Base-by-base conservation (phyloP, 2,888 invertebrate genomes). In the Doris montereyensis region DNA sequence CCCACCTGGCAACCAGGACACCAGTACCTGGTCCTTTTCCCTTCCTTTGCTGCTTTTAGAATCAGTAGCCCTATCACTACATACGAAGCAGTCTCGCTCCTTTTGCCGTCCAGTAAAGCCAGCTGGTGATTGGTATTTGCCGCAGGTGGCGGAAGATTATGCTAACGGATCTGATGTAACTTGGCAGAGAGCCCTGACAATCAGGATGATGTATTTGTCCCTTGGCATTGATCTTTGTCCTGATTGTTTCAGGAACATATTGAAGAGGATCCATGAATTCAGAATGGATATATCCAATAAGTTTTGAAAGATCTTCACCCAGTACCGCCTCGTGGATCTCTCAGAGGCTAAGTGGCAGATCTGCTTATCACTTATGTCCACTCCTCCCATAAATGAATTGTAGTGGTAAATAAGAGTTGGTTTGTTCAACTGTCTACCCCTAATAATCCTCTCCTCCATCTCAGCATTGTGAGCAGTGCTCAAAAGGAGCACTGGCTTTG, bases 321-420 rank as follows among this genome's bases (percentile, higher is more conserved):
- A 79, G 70, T 79, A 79, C 28, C 75, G 10, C n/a, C 32, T 65
- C 5, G 75, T 79, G 4, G 68, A 4, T 17, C 70, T 17, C 24
- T 74, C 79, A 17, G 60, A 41, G 1, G 79, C 79, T 2, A 58
- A 26, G 24, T 79, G 79, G 28, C 17, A 75, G 0, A 75, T 41
- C 32, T 35, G 67, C 41, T 79, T 79, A 35, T 79, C 79, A 34
- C 67, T 60, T 5, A 75, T 0, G 32, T 79, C 79, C 4, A 79
- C 74, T 17, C 75, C 79, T n/a, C 79, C 79, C 70, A 79, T 79
- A 62, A 74, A 60, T 3, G 1, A 17, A 26, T 75, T 75, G 74
- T 79, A 79, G 30, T 70, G 58, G 58, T 58, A 74, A 26, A 75
- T 26, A 34, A 34, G 26, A 2, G 58, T 10, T 34, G 75, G 70